Percentiles rank a stretch among this genome's conserved stretches.
Conservation (phyloP, 2,113 vertebrate genomes). For the Thalassoma bifasciatum region DNA sequence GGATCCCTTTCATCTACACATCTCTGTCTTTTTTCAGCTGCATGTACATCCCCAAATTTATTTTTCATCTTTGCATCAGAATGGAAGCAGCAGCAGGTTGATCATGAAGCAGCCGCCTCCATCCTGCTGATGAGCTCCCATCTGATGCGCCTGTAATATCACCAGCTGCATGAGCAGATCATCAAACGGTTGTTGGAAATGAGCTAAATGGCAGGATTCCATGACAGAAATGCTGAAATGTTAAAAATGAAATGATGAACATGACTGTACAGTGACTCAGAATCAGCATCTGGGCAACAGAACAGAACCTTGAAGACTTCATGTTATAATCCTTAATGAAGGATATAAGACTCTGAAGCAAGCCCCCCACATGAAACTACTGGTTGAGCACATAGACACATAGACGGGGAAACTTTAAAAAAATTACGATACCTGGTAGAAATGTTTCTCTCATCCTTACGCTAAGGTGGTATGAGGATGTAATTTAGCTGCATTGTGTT, state of each 20-base stretch:
- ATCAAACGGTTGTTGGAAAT: constrained; percentile 24
- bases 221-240: background rate
- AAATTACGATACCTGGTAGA: too few species aligned
- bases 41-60: background rate
- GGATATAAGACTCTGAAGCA: background rate
- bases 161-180: constrained; percentile 43
- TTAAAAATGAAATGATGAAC: background rate
- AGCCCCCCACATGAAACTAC: too few species aligned
- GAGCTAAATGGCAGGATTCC: background rate
- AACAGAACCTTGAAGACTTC: background rate
- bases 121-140: constrained; percentile 55
- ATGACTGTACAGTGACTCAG: background rate
- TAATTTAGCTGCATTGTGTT: too few species aligned
- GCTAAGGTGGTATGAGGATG: too few species aligned
- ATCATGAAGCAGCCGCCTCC: background rate
- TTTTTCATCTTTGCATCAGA: constrained; percentile 11
- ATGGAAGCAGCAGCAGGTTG: constrained; percentile 21
- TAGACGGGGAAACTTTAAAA: too few species aligned
- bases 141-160: constrained; percentile 47
- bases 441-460: too few species aligned
- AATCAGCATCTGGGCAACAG: background rate
- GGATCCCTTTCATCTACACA: background rate
- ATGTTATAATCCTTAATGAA: background rate
- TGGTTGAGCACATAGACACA: too few species aligned
- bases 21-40: background rate